Percentiles rank a stretch among this genome's conserved stretches.
These are phyloP conservation scores for Tretioscincus oriximinensis DNA, from an alignment of 2,113 vertebrate species.

Conservation along the genomic window DNA sequence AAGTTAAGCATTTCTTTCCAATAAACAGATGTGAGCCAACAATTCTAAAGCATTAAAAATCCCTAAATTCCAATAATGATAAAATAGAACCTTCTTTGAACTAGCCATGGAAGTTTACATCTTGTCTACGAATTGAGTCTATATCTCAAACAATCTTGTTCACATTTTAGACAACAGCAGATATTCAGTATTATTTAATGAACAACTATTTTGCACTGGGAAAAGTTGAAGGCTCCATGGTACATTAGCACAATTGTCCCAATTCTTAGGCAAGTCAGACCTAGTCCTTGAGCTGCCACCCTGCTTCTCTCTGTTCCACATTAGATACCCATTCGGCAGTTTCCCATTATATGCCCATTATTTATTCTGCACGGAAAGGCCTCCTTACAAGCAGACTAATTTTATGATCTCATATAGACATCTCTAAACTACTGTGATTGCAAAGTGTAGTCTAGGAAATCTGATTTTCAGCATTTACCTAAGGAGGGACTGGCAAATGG, in stretches of 20 bases:
- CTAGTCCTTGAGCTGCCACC: neutral
- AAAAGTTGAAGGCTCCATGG: neutral
- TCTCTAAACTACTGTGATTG: neutral
- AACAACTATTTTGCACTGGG: neutral
- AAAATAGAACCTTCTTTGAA: neutral
- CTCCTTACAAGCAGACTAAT: neutral
- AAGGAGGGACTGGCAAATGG: neutral
- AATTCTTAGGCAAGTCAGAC: neutral
- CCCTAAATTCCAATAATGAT: neutral
- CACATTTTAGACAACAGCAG: slow-evolving; percentile 7
- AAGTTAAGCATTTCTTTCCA: neutral
- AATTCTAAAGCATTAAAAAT: neutral
- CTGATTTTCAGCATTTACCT: neutral
- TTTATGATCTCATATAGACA: neutral
- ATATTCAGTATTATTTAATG: neutral
- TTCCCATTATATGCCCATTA: neutral
- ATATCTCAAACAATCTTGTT: neutral
- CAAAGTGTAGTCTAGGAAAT: neutral
- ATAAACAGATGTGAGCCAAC: neutral
- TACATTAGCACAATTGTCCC: neutral
- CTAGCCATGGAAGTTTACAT: neutral
- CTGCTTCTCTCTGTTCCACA: neutral
- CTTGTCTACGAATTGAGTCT: neutral
- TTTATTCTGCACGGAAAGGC: neutral
- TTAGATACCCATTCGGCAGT: neutral